Base-by-base conservation (phyloP, 2,113 vertebrate species). In the Mormyrus iriodes region DNA sequence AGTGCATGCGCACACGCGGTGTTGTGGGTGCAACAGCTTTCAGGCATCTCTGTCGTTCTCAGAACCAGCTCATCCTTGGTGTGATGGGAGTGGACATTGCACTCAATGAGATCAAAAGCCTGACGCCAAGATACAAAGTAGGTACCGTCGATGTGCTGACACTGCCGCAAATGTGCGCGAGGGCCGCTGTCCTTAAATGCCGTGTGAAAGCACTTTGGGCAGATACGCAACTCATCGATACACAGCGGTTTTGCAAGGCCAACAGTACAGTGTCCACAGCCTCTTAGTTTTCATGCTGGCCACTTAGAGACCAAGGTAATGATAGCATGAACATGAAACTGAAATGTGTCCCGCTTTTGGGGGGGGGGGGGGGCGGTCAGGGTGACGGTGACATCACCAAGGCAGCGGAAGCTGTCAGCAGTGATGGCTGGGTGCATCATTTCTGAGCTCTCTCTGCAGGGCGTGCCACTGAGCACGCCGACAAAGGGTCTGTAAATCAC, bases 1-100 rank as follows among this genome's bases (percentile, higher is more conserved):
- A n/a, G 35, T 86, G 48, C 27, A 52, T 86, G 51, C n/a, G 8
- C 49, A 19, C n/a, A 86, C 6, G 48, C 24, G 13, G 27, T n/a
- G 31, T 48, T 73, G 21, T 46, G 61, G n/a, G 46, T 10, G 13
- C n/a, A 24, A n/a, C 31, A 44, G 35, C 17, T 49, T 53, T 76
- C 88, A 76, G 31, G 35, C 48, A 24, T 69, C 53, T 79, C 55
- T 89, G 15, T 88, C 0, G 90, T 90, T 92, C 92, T 42, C 94
- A 99, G 98, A 99, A 98, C 94, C 98, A 99, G 95, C 97, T 99
- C 88, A 98, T 99, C 92, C 96, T 99, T 19, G 98, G 98, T 0
- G 98, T 99, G 91, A 99, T 99, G 98, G 98, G 98, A 61, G 98
- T 99, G 0, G 98, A 99, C 0, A 96, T 99, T 83, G 97, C 98